phyloP scores from a whole-genome alignment of 2,113 vertebrate genomes.

The Bostrychus sinensis region DNA sequence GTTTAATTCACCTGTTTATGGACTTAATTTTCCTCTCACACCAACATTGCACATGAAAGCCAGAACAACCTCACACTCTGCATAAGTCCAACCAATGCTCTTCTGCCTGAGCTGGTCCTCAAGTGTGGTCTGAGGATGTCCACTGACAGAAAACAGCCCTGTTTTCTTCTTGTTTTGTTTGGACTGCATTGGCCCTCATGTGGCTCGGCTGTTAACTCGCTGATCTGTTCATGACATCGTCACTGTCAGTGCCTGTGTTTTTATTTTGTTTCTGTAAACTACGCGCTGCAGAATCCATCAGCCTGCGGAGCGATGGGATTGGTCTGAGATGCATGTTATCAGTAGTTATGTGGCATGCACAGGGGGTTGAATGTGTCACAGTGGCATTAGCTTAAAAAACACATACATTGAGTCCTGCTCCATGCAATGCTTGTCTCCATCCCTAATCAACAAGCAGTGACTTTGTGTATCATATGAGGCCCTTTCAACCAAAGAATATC shows the following conservation, averaged over 20 bases:
- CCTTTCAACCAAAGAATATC: too few relatives aligned
- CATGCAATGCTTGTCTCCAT: too few relatives aligned
- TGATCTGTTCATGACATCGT: slow-evolving; percentile 60
- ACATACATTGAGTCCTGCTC: background rate
- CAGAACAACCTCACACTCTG: background rate
- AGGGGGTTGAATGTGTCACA: slow-evolving; percentile 31
- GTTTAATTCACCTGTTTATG: background rate
- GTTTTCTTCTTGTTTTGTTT: slow-evolving; percentile 30
- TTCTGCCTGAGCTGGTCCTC: slow-evolving; percentile 3
- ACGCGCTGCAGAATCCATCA: too few relatives aligned
- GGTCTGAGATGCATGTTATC: slow-evolving; percentile 65
- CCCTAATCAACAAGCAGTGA: too few relatives aligned
- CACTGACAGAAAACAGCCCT: slow-evolving; percentile 4
- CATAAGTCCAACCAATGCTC: background rate
- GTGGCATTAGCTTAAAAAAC: slow-evolving; percentile 11
- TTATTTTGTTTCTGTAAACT: too few relatives aligned
- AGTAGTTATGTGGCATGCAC: slow-evolving; percentile 7
- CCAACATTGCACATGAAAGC: background rate
- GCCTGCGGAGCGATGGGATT: slow-evolving; percentile 55
- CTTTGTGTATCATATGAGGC: too few relatives aligned
- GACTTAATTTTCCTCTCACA: background rate
- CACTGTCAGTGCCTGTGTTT: too few relatives aligned
- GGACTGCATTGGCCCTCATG: slow-evolving; percentile 15
- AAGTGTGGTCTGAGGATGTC: background rate
- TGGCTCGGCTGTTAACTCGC: slow-evolving; percentile 29